Evolutionary conservation across 2,888 invertebrate genomes (phyloP).

Genomic region (Lasioglossum pauxillum): DNA sequence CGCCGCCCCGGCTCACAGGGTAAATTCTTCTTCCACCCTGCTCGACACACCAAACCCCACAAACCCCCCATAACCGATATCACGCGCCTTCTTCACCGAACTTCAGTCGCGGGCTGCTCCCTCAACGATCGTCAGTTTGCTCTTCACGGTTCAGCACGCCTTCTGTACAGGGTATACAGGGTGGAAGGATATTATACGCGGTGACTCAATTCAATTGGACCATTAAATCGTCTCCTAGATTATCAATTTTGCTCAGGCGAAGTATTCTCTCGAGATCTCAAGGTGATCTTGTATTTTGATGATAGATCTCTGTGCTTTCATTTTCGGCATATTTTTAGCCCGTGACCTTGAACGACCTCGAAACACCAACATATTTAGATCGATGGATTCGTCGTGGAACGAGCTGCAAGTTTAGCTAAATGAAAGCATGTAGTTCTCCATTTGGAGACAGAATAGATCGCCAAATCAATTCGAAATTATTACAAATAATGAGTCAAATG

Average conservation of each 20-base stretch:
- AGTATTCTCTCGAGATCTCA: too few relatives aligned
- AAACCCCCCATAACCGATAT: slow-evolving; percentile 24
- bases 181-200: not conserved
- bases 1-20: slow-evolving; percentile 84
- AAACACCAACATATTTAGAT: too few relatives aligned
- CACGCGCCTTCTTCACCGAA: slow-evolving; percentile 4
- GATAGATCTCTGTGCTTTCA: too few relatives aligned
- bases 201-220: not conserved
- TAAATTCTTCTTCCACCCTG: slow-evolving; percentile 76
- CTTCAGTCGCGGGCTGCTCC: slow-evolving; percentile 10
- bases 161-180: not conserved
- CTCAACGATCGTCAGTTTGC: slow-evolving; percentile 24
- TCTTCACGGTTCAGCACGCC: not conserved
- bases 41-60: slow-evolving; percentile 38
- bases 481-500: too few relatives aligned
- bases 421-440: not conserved
- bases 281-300: too few relatives aligned
- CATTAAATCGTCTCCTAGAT: too few relatives aligned
- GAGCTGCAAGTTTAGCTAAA: not conserved
- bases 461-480: too few relatives aligned
- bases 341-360: too few relatives aligned
- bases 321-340: too few relatives aligned
- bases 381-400: not conserved
- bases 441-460: too few relatives aligned
- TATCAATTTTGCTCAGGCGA: too few relatives aligned